A percentile compares a stretch with the other conserved stretches of the same genome.
phyloP scores from a whole-genome alignment of 2,888 invertebrate species.

The Dimorphilus gyrociliatus region DNA sequence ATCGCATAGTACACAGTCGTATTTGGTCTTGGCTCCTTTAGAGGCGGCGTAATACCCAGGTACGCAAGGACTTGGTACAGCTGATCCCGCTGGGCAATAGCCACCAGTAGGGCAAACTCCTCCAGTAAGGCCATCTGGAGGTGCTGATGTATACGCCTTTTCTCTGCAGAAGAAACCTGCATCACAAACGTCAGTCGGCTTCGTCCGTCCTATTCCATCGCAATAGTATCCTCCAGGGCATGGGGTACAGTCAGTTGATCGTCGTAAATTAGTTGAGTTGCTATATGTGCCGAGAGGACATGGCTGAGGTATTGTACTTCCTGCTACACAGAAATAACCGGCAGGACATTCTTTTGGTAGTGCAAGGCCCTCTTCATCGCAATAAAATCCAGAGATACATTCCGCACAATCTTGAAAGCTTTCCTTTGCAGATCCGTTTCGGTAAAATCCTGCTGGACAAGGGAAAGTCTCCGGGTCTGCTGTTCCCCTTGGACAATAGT shows the following conservation, averaged over 20 bases:
- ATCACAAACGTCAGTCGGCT: slow-evolving; percentile 21
- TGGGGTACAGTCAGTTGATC: slow-evolving; percentile 30
- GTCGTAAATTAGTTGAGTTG: slow-evolving; percentile 19
- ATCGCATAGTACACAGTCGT: slow-evolving; percentile 31
- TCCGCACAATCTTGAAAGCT: slow-evolving; percentile 30
- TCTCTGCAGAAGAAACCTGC: slow-evolving; percentile 21
- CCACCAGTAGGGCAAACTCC: slow-evolving; percentile 32
- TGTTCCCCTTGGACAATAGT: slow-evolving; percentile 31
- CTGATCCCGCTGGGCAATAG: slow-evolving; percentile 28
- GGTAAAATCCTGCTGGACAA: slow-evolving; percentile 31
- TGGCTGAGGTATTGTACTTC: slow-evolving; percentile 23
- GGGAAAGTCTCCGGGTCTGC: slow-evolving; percentile 18
- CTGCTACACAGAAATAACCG: slow-evolving; percentile 30
- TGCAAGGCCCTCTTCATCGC: slow-evolving; percentile 25
- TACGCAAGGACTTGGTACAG: slow-evolving; percentile 20
- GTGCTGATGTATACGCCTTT: slow-evolving; percentile 32
- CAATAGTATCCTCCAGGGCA: slow-evolving; percentile 34
- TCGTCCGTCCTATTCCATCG: slow-evolving; percentile 28
- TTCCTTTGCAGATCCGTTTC: slow-evolving; percentile 28
- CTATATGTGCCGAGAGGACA: slow-evolving; percentile 33
- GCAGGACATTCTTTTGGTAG: slow-evolving; percentile 25
- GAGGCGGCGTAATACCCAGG: slow-evolving; percentile 27
- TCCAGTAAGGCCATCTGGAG: slow-evolving; percentile 30
- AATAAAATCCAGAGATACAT: slow-evolving; percentile 31
- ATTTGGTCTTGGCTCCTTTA: slow-evolving; percentile 24